A percentile compares a stretch with the other conserved stretches of the same genome.
Conservation (phyloP, 1,140 invertebrate species). For the Cydia fagiglandana region DNA sequence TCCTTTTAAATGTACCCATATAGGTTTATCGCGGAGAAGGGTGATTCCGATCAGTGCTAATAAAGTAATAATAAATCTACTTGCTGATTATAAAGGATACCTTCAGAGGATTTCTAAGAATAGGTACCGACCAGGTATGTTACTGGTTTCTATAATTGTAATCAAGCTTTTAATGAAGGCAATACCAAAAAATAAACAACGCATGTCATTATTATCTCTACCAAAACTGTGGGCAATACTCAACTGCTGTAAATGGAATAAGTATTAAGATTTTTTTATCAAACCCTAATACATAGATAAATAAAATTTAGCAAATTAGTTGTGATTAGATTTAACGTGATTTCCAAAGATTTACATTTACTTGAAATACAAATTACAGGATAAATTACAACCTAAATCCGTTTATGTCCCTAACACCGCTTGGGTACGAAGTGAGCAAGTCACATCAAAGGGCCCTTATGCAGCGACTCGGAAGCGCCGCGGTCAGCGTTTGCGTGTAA, state of each 20-base stretch:
- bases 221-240: too few relatives aligned
- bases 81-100: background rate
- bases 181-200: background rate
- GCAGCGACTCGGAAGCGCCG: constrained; percentile 53
- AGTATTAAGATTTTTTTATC: too few relatives aligned
- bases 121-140: background rate
- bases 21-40: constrained; percentile 8
- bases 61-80: constrained; percentile 16
- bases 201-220: too few relatives aligned
- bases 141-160: background rate
- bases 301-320: too few relatives aligned
- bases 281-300: too few relatives aligned
- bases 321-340: too few relatives aligned
- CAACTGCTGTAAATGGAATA: too few relatives aligned
- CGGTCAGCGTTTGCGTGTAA: constrained; percentile 61
- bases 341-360: too few relatives aligned
- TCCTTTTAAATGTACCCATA: constrained; percentile 34
- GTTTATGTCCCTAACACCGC: background rate
- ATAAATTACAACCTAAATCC: background rate
- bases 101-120: background rate
- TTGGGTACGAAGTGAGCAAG: background rate
- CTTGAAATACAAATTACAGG: background rate
- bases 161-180: background rate
- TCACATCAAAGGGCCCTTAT: constrained; percentile 59
- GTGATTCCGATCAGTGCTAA: constrained; percentile 26